phyloP scores from a whole-genome alignment of 2,797 vertebrate genomes.

The Emys orbicularis region DNA sequence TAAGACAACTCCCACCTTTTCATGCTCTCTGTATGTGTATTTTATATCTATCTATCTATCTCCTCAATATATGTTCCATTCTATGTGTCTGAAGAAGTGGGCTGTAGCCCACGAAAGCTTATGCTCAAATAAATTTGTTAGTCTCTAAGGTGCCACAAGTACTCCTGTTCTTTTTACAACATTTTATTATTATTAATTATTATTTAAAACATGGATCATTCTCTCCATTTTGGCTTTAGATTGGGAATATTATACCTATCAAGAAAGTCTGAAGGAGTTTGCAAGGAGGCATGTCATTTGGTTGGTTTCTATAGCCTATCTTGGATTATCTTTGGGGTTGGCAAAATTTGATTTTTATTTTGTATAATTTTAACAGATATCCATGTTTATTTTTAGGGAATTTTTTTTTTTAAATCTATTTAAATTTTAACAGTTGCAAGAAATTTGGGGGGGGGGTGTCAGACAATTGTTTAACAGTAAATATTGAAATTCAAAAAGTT shows the following conservation, averaged over 20 bases:
- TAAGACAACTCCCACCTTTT: too few relatives aligned
- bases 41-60: too few relatives aligned
- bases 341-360: background rate
- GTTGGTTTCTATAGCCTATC: background rate
- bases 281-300: background rate
- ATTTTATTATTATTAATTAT: background rate
- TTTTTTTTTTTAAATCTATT: background rate
- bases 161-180: accelerated
- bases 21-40: too few relatives aligned
- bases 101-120: too few relatives aligned
- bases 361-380: background rate
- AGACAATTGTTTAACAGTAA: background rate
- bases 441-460: background rate
- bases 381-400: background rate
- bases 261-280: background rate
- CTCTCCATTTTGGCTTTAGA: background rate
- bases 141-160: too few relatives aligned
- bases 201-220: background rate
- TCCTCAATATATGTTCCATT: too few relatives aligned
- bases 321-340: background rate
- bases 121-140: too few relatives aligned
- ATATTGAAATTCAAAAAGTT: background rate
- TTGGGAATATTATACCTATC: background rate
- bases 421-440: background rate
- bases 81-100: too few relatives aligned